Conservation (phyloP, 1,140 invertebrate species). For the Wiebesia pumilae region DNA sequence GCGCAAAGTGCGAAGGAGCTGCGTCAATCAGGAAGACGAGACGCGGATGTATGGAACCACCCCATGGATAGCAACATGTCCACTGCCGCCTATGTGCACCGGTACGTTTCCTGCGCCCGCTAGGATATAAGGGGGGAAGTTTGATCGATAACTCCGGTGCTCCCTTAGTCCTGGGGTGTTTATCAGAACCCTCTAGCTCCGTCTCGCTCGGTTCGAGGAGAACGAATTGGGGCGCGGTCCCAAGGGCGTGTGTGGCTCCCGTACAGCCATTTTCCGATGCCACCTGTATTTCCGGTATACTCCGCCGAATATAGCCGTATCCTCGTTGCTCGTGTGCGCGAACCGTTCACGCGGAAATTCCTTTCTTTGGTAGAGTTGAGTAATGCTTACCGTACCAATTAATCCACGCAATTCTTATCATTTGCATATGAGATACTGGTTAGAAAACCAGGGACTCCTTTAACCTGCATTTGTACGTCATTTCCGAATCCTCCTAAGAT, state of each 20-base stretch:
- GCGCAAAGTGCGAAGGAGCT: neutral
- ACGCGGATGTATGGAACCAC: constrained; percentile 69
- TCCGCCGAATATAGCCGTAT: neutral
- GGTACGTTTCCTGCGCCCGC: constrained; percentile 10
- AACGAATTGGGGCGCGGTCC: neutral
- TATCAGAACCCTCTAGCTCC: too few relatives aligned
- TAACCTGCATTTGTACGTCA: too few relatives aligned
- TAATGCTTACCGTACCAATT: too few relatives aligned
- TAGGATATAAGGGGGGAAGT: neutral
- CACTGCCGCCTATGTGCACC: constrained; percentile 72
- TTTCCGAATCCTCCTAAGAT: too few relatives aligned
- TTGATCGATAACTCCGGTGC: constrained; percentile 28
- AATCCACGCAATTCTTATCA: too few relatives aligned
- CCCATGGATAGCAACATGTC: constrained; percentile 75
- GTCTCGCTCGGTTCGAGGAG: too few relatives aligned
- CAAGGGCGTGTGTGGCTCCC: neutral
- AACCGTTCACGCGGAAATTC: neutral
- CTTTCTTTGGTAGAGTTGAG: neutral
- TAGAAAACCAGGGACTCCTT: too few relatives aligned
- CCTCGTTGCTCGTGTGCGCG: neutral
- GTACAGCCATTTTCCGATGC: neutral
- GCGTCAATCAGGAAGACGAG: constrained; percentile 50
- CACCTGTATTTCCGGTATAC: neutral
- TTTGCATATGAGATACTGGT: too few relatives aligned
- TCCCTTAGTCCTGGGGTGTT: neutral